Evolutionary conservation across 2,797 vertebrate species (phyloP).

Genomic region (Rhinogobio ventralis): DNA sequence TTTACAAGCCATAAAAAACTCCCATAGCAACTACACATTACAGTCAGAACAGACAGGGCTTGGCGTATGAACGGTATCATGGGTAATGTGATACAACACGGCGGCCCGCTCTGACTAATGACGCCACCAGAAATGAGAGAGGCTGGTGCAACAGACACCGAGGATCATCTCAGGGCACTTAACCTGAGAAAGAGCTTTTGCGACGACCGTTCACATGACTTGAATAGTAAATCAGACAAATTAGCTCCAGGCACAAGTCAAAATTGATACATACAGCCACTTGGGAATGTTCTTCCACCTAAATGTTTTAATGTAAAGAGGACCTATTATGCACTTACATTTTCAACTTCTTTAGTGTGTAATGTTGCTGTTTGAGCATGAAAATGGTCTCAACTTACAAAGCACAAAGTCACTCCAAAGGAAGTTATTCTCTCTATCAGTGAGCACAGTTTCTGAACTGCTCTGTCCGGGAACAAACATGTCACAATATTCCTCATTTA

Average conservation of each 20-base stretch:
- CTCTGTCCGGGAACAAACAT: neutral
- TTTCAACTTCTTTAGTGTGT: neutral
- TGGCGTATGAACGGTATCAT: neutral
- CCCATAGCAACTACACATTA: conserved; percentile 10
- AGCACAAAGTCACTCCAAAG: no score
- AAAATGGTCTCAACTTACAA: neutral
- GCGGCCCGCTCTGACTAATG: neutral
- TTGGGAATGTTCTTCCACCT: neutral
- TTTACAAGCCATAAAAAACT: conserved; percentile 9
- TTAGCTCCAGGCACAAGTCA: neutral
- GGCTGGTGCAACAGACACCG: conserved; percentile 11
- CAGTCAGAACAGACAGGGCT: conserved; percentile 3
- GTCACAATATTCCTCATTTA: neutral
- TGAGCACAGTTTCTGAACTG: neutral
- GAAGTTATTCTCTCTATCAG: neutral
- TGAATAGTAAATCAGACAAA: conserved; percentile 12
- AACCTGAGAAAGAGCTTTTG: conserved; percentile 22
- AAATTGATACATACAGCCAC: neutral
- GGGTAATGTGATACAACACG: conserved; percentile 23
- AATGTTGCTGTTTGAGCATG: neutral
- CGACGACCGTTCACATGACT: neutral
- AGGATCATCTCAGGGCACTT: conserved; percentile 20
- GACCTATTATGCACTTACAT: neutral
- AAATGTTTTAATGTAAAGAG: neutral
- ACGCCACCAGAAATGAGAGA: conserved; percentile 38